These are phyloP conservation scores for Rhea pennata DNA, from an alignment of 2,113 vertebrate species.

Conservation along the genomic window DNA sequence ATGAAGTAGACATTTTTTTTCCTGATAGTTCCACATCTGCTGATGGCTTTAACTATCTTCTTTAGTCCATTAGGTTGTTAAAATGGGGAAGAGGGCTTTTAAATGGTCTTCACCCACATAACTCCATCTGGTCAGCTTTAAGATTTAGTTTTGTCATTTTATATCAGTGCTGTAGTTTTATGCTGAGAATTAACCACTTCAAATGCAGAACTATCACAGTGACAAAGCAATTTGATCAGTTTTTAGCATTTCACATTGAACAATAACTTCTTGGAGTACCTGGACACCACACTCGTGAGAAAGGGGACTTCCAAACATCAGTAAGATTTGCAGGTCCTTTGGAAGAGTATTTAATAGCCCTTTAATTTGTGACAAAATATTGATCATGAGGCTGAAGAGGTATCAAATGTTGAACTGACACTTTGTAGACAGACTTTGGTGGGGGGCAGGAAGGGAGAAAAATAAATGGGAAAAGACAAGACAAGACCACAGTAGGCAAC, in stretches of 20 bases:
- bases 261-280: not conserved
- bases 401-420: not conserved
- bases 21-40: not conserved
- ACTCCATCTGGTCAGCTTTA: not conserved
- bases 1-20: not conserved
- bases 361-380: not conserved
- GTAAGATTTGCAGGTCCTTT: not conserved
- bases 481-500: not conserved
- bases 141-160: conserved; percentile 6
- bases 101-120: not conserved
- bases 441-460: not conserved
- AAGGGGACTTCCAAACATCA: not conserved
- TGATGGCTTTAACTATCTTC: not conserved
- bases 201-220: not conserved
- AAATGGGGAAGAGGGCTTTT: not conserved
- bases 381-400: not conserved
- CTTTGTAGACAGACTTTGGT: not conserved
- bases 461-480: not conserved
- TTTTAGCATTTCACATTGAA: not conserved
- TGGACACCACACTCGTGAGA: not conserved
- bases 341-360: not conserved
- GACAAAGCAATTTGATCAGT: not conserved
- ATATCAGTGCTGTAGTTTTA: not conserved
- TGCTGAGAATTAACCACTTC: not conserved
- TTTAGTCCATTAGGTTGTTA: not conserved